Base-by-base conservation (phyloP, 2,888 invertebrate genomes). In the Gisinianus flammeolus region DNA sequence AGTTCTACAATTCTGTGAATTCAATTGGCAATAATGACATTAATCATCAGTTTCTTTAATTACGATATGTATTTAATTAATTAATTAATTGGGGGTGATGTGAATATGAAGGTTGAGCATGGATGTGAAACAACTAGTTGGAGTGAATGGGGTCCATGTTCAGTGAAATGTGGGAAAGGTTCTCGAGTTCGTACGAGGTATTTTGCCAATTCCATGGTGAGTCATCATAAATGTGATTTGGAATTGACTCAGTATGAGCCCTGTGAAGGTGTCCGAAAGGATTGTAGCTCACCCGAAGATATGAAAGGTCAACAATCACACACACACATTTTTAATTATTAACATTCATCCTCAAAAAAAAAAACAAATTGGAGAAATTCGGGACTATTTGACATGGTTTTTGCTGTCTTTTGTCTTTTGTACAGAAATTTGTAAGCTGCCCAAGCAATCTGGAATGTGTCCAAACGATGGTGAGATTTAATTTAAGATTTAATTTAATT, bases 91-190 rank as follows among this genome's bases (percentile, higher is more conserved):
- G 8, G 22, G 8, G 62, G 6, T 67, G 16, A n/a, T n/a, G n/a
- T n/a, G 5, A 31, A 22, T 33, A 3, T 58, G 0, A 24, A 79
- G 78, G 76, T 78, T 0, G 81, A 83, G 75, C 85, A 83, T 26
- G 90, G 90, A 79, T 95, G 95, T 85, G 89, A 89, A 6, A 90
- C 92, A 78, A 90, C 91, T 0, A 87, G 89, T 3, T 95, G 95
- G 95, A 92, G 93, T 68, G 89, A 90, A 12, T 95, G 95, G 94
- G 92, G 93, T 1, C 91, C 93, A 0, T 95, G 95, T 86, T 91
- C 93, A 19, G 91, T 91, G 31, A 90, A 91, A 0, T 96, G 95
- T 86, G 95, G 94, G 0, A 22, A 26, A 3, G 95, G 94, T 0
- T 89, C 89, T 28, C 89, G 91, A 79, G 88, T 90, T 83, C 90